Evolutionary conservation across 2,113 vertebrate species (phyloP), one percentile per base, ranked within the genome.

Genomic region (Grammomys surdaster): DNA sequence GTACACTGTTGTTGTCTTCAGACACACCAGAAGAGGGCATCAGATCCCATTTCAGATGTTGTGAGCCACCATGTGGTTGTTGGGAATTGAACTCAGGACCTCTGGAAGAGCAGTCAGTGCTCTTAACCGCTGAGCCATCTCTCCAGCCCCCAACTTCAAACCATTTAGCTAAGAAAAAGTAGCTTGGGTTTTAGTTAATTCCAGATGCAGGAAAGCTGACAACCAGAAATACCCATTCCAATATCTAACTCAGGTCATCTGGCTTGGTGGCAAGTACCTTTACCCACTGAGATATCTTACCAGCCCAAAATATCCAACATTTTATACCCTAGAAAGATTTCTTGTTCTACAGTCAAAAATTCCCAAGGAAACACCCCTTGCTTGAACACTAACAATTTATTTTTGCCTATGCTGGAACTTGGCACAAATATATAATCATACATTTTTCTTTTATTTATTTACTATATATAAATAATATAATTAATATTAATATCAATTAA

Each of bases 371-470:
- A 36, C 69, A 54, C 28, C 87, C 3, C 26, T 33, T 91, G n/a
- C 28, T 92, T 36, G 63, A 77, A 54, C 13, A 81, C 67, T 13
- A 54, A 26, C 13, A 78, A 89, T 67, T 43, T n/a, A 69, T 81
- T 90, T 87, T 82, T 70, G 51, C 10, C 51, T 75, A 22, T 77
- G 60, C 77, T 94, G 69, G 22, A 87, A 76, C 33, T 89, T 81
- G 26, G 48, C 28, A 48, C 33, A 46, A n/a, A 72, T 11, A 33
- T 46, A 56, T 16, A 80, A 54, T 28, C 24, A 58, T 46, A 40
- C 36, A 10, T 72, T 76, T 76, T 76, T 46, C 73, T 76, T 46
- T 76, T 76, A 76, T 76, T 46, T n/a, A 72, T 16, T 72, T 72
- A 72, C 33, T 72, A 36, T 72, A 7, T 70, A 73, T 73, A 65